Percentiles rank a stretch among this genome's conserved stretches.
Conservation (phyloP, 2,888 invertebrate genomes). For the Nemotelus pantherinus region DNA sequence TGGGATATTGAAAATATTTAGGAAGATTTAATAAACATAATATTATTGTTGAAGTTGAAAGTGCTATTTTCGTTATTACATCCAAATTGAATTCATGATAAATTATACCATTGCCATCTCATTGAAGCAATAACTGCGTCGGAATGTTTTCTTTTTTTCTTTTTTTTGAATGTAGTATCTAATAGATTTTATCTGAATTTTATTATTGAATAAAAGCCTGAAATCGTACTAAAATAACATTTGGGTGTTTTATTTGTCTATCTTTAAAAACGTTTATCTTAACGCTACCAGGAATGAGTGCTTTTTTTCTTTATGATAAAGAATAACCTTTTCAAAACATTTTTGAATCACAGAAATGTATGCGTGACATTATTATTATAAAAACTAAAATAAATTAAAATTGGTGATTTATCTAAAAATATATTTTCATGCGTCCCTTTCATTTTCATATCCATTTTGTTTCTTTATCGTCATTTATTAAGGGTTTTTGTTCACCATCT, state of each 20-base stretch:
- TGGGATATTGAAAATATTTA: conserved; percentile 56
- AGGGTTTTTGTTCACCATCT: conserved; percentile 51
- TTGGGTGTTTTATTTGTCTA: neutral
- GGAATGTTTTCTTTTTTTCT: too few relatives aligned
- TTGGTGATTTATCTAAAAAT: conserved; percentile 11
- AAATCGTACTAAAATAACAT: conserved; percentile 23
- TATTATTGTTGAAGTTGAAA: conserved; percentile 8
- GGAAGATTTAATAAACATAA: neutral
- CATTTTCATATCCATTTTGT: conserved; percentile 54
- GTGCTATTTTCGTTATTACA: neutral
- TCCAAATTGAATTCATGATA: neutral
- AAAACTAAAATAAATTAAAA: conserved; percentile 4
- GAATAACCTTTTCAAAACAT: neutral
- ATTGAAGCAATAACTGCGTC: too few relatives aligned
- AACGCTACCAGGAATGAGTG: conserved; percentile 32
- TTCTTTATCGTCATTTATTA: conserved; percentile 52
- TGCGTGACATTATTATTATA: neutral
- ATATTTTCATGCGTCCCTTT: neutral
- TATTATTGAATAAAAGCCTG: neutral
- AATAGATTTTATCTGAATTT: too few relatives aligned
- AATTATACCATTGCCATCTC: too few relatives aligned
- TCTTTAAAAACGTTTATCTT: neutral
- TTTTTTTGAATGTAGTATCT: too few relatives aligned
- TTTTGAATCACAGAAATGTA: conserved; percentile 27
- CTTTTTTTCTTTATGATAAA: neutral